Conservation (phyloP, 2,888 invertebrate species). For the Troides aeacus region DNA sequence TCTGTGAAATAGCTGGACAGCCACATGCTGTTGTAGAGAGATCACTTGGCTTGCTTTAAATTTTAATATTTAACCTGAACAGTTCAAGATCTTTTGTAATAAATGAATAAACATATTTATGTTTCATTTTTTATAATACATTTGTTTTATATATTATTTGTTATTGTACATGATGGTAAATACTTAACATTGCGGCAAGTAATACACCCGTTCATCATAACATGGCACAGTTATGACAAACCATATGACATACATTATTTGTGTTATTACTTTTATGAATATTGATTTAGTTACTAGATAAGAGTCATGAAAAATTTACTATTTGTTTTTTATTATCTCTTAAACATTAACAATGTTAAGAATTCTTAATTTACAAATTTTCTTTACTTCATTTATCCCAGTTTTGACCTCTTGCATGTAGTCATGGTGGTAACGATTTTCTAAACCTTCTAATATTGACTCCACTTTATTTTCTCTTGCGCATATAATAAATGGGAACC, state of each 20-base stretch:
- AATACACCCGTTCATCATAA: too few species aligned
- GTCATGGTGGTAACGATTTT: slow-evolving; percentile 75
- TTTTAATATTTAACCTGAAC: slow-evolving; percentile 36
- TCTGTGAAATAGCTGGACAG: slow-evolving; percentile 86
- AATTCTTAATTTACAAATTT: slow-evolving; percentile 82
- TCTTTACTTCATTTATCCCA: slow-evolving; percentile 84
- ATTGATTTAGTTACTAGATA: neutral
- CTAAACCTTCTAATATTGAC: slow-evolving; percentile 79
- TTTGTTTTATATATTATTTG: too few species aligned
- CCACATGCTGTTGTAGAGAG: slow-evolving; percentile 92
- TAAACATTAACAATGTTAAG: slow-evolving; percentile 67
- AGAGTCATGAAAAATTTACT: neutral
- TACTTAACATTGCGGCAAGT: too few species aligned
- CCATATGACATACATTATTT: too few species aligned
- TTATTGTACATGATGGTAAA: too few species aligned
- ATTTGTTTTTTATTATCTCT: neutral
- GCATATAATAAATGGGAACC: slow-evolving; percentile 85
- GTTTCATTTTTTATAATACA: neutral
- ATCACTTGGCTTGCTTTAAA: slow-evolving; percentile 81
- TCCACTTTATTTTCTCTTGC: slow-evolving; percentile 82
- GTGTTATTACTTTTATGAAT: too few species aligned
- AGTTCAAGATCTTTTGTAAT: slow-evolving; percentile 22
- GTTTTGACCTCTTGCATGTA: slow-evolving; percentile 75
- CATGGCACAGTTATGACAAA: too few species aligned
- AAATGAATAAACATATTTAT: slow-evolving; percentile 13